Base-by-base conservation (phyloP, 2,113 vertebrate genomes). In the Apodemus sylvaticus region DNA sequence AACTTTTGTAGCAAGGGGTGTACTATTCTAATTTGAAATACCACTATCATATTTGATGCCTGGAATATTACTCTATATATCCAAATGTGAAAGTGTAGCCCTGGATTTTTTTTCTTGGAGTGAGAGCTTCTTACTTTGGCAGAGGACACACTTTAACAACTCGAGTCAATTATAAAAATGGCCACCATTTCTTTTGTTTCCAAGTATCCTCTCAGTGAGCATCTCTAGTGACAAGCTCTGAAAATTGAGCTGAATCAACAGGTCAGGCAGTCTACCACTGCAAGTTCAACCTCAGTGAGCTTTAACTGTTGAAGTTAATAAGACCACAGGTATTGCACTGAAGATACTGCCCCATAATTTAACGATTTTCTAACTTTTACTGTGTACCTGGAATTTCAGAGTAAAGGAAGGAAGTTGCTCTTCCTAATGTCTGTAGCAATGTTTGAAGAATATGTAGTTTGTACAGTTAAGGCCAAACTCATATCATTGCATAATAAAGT, bases 381-480 rank as follows among this genome's bases (percentile, higher is more conserved):
- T 86, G 17, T 22, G 34, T 70, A 66, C 5, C 31, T 31, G 93
- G 81, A 82, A 71, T 93, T 73, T 96, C 96, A 93, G 90, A 96
- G 90, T 94, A 66, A 97, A 93, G 48, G 64, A 93, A 5, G 60
- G 92, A 76, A 64, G 91, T 82, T 97, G 97, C 94, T 98, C 95
- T 96, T 97, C 97, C 94, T 97, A 97, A 79, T 86, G 86, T 76
- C 91, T 96, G 85, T 95, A 96, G 97, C 97, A 98, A 94, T 96
- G 92, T 68, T 97, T 96, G 85, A 93, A 97, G 98, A 96, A 85
- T 96, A 91, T 94, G 88, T 95, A 95, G 90, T 97, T 93, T 97
- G 96, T 96, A 94, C 95, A 96, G 93, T 97, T 97, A 97, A 97
- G 97, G 94, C 96, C 93, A 97, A 98, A 96, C 89, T 82, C 97